phyloP scores from a whole-genome alignment of 1,140 invertebrate species.

The Drosophila nigrodunni region DNA sequence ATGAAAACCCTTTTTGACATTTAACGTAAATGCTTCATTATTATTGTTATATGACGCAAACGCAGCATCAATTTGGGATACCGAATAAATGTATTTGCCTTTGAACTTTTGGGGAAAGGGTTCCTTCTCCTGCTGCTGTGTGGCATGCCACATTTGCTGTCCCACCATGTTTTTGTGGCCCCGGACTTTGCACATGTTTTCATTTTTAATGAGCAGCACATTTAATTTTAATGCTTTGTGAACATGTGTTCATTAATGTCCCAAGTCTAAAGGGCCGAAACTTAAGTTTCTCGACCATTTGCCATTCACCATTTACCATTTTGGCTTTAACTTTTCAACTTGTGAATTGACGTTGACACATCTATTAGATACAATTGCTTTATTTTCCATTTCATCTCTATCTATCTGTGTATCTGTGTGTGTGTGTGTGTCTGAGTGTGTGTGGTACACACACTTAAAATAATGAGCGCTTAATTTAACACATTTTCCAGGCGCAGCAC shows the following conservation, averaged over 20 bases:
- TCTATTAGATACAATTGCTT: slow-evolving; percentile 56
- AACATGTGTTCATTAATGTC: slow-evolving; percentile 80
- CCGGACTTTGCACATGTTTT: slow-evolving; percentile 59
- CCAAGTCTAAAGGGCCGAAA: slow-evolving; percentile 25
- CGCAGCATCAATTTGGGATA: slow-evolving; percentile 10
- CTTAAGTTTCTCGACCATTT: slow-evolving; percentile 18
- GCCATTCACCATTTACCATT: too few relatives aligned
- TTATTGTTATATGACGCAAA: slow-evolving; percentile 74
- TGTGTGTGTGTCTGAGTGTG: slow-evolving; percentile 1
- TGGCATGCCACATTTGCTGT: slow-evolving; percentile 63
- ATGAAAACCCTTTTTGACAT: slow-evolving; percentile 68
- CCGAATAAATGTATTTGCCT: not conserved
- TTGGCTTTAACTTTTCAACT: slow-evolving; percentile 17
- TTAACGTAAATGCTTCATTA: slow-evolving; percentile 81
- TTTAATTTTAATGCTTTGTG: slow-evolving; percentile 79
- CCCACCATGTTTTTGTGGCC: slow-evolving; percentile 28
- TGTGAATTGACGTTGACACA: slow-evolving; percentile 41
- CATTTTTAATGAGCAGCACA: slow-evolving; percentile 77
- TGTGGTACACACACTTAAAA: slow-evolving; percentile 66
- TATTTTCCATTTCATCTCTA: slow-evolving; percentile 3
- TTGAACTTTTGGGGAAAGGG: slow-evolving; percentile 5
- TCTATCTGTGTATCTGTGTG: not conserved
- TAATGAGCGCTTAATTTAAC: slow-evolving; percentile 80
- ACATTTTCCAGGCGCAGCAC: slow-evolving; percentile 53
- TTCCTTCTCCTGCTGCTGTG: slow-evolving; percentile 15